Conservation (phyloP, 2,797 vertebrate genomes). For the Falco novaeseelandiae region DNA sequence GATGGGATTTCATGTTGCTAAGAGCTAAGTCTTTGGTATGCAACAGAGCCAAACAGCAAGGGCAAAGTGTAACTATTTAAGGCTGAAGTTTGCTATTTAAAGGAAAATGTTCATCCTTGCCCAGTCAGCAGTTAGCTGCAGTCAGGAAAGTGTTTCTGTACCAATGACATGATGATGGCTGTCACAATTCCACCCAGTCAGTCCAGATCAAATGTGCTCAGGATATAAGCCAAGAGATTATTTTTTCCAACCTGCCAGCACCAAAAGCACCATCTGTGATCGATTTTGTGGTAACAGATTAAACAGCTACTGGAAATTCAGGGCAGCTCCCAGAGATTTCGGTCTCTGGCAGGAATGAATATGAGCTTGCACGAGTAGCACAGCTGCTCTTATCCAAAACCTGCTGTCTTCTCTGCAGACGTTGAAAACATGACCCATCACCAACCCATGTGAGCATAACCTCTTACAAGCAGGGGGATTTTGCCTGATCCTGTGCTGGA, state of each 20-base stretch:
- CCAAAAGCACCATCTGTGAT: conserved; percentile 40
- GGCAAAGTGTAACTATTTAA: conserved; percentile 66
- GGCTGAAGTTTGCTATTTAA: conserved; percentile 61
- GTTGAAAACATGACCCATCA: background rate
- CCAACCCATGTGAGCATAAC: background rate
- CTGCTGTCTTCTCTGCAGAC: background rate
- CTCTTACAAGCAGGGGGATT: background rate
- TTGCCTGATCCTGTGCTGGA: background rate
- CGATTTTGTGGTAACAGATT: conserved; percentile 12
- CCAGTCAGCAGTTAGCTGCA: background rate
- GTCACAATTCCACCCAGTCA: background rate
- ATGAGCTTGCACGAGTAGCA: background rate
- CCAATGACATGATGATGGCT: background rate
- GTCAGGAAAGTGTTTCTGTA: background rate
- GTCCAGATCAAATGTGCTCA: conserved; percentile 32
- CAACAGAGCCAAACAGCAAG: conserved; percentile 54
- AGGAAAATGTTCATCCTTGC: conserved; percentile 14
- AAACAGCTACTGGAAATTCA: conserved; percentile 51
- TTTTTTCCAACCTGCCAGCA: conserved; percentile 33
- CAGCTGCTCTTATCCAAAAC: background rate
- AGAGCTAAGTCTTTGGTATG: conserved; percentile 72
- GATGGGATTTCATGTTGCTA: conserved; percentile 75
- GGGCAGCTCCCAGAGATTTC: background rate
- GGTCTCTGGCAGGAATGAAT: background rate
- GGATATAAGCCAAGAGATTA: conserved; percentile 1